Percentiles rank a stretch among this genome's conserved stretches.
Conservation (phyloP, 2,113 vertebrate genomes). For the Aphyosemion australe region DNA sequence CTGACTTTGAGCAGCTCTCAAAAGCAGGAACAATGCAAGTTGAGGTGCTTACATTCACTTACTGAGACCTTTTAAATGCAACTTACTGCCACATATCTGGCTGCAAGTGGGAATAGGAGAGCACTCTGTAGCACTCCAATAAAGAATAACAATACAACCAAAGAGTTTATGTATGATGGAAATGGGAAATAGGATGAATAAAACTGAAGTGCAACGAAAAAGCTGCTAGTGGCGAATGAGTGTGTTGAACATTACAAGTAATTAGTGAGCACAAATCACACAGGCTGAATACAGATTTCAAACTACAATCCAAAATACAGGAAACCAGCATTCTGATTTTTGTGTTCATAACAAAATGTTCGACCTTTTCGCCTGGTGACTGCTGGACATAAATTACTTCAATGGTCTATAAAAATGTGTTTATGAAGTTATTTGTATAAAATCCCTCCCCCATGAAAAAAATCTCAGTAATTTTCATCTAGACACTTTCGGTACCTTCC, state of each 20-base stretch:
- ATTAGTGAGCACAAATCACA: too few relatives aligned
- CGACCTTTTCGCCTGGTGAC: too few relatives aligned
- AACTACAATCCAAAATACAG: too few relatives aligned
- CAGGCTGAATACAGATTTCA: too few relatives aligned
- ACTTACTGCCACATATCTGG: slow-evolving; percentile 19
- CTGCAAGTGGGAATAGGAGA: slow-evolving; percentile 32
- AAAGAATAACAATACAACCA: slow-evolving; percentile 11
- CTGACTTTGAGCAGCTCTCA: slow-evolving; percentile 25
- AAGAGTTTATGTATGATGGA: slow-evolving; percentile 24
- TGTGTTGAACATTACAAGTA: background rate
- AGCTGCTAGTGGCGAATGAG: background rate
- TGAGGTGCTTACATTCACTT: slow-evolving; percentile 38
- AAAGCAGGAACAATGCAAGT: slow-evolving; percentile 15
- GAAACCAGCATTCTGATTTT: too few relatives aligned
- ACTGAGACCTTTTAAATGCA: slow-evolving; percentile 20
- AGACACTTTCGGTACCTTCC: too few relatives aligned
- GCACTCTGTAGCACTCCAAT: slow-evolving; percentile 15
- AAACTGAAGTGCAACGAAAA: background rate
- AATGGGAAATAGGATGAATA: slow-evolving; percentile 22
- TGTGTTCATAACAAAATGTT: too few relatives aligned
- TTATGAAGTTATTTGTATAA: too few relatives aligned
- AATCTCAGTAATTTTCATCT: too few relatives aligned
- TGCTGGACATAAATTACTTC: too few relatives aligned
- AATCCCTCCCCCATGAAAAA: too few relatives aligned
- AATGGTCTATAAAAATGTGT: too few relatives aligned